These are phyloP conservation scores for Oreochromis tanganicae DNA, from an alignment of 2,113 vertebrate species.

Conservation along the genomic window DNA sequence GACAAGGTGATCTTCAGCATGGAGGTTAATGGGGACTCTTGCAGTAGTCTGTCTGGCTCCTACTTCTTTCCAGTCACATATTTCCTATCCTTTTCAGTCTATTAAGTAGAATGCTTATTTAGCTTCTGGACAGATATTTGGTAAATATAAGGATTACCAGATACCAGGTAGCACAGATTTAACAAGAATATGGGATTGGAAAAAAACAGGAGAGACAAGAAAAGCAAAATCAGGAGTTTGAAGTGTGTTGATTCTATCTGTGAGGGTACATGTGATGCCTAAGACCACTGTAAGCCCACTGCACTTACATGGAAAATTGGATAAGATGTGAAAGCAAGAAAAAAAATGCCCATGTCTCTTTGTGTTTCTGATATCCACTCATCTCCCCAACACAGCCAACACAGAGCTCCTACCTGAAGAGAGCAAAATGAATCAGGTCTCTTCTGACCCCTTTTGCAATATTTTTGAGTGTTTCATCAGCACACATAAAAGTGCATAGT, in stretches of 20 bases:
- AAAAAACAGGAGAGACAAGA: background rate
- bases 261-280: background rate
- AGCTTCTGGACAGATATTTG: background rate
- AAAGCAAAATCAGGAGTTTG: background rate
- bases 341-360: background rate
- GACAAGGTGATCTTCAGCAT: constrained; percentile 10
- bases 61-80: background rate
- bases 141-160: background rate
- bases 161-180: background rate
- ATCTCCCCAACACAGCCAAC: constrained; percentile 33
- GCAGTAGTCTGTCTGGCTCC: background rate
- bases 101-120: background rate
- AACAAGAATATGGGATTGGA: background rate
- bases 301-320: constrained; percentile 25
- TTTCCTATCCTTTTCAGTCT: background rate
- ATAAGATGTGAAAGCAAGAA: constrained; percentile 1
- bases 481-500: background rate
- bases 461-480: constrained; percentile 3
- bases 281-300: constrained; percentile 21
- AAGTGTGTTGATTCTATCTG: constrained; percentile 4
- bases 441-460: constrained; percentile 3
- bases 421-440: background rate
- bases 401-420: constrained; percentile 42
- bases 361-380: constrained; percentile 60
- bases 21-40: constrained; percentile 1